A percentile compares a stretch with the other conserved stretches of the same genome.
These are phyloP conservation scores for Anarrhichthys ocellatus DNA, from an alignment of 2,113 vertebrate genomes.

Conservation along the genomic window DNA sequence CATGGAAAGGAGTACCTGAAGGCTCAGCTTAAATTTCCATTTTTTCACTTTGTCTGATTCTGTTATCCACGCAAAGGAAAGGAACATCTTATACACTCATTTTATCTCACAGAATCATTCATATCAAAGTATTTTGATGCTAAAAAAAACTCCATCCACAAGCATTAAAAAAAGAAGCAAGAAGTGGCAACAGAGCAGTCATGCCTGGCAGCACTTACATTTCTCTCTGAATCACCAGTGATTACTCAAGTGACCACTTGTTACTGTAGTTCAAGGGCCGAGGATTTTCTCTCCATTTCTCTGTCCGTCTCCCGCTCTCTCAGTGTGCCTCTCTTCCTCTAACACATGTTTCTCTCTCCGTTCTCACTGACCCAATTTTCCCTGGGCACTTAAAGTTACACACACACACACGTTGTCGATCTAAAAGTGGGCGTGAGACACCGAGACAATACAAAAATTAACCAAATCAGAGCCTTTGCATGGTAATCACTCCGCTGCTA, in stretches of 20 bases:
- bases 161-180: slow-evolving; percentile 24
- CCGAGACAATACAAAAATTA: slow-evolving; percentile 17
- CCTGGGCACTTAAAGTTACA: slow-evolving; percentile 77
- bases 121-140: slow-evolving; percentile 29
- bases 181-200: slow-evolving; percentile 58
- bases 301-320: slow-evolving; percentile 62
- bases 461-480: slow-evolving; percentile 47
- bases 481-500: slow-evolving; percentile 31
- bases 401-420: slow-evolving; percentile 52
- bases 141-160: slow-evolving; percentile 27
- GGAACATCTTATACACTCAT: not conserved
- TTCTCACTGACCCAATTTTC: slow-evolving; percentile 71
- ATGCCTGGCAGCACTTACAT: slow-evolving; percentile 77
- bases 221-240: slow-evolving; percentile 76
- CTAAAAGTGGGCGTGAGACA: slow-evolving; percentile 61
- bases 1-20: not conserved
- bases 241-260: slow-evolving; percentile 79
- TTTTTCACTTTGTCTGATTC: not conserved
- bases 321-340: slow-evolving; percentile 54
- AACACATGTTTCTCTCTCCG: slow-evolving; percentile 57
- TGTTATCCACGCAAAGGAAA: slow-evolving; percentile 19
- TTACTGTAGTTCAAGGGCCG: slow-evolving; percentile 69
- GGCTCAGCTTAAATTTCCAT: not conserved
- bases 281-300: slow-evolving; percentile 69
- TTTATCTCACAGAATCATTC: slow-evolving; percentile 15